Base-by-base conservation (phyloP, 2,797 vertebrate genomes). In the Myioborus miniatus region DNA sequence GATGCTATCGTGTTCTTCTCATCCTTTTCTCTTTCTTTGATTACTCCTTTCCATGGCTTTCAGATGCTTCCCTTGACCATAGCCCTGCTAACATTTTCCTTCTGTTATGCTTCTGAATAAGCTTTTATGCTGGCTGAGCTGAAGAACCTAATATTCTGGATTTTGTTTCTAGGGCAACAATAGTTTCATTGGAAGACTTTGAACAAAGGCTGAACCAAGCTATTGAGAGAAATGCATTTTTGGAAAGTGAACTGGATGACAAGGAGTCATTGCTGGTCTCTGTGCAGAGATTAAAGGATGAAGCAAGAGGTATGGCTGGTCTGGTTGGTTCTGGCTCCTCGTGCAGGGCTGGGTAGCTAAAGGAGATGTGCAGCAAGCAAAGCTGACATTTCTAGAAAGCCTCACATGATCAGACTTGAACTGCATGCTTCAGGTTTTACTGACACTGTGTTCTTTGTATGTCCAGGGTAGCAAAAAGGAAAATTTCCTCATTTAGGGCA, bases 121-220 rank as follows among this genome's bases (percentile, higher is more conserved):
- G 5, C 94, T 93, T 92, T 83, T 69, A 55, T 92, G 77, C 64
- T 76, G 56, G 44, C 62, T 71, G 53, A 87, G 72, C 76, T 71
- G 76, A 70, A 93, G 87, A 89, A 72, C 52, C 87, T 84, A 70
- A 95, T 95, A 94, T 89, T 97, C 56, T 95, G 94, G 74, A 53
- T 87, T 94, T 93, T 86, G 65, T 97, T 84, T 97, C 53, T 97
- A 99, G 99, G 97, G 99, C 99, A 60, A 99, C 99, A 55, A 99
- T 99, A 95, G 99, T 99, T 95, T 99, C 99, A 36, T 98, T 99
- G 87, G 99, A 99, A 97, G 99, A 99, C 97, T 99, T 99, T 97
- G 99, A 99, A 96, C 98, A 99, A 93, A 98, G 99, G 91, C 97
- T 99, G 91, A 99, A 99, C 98, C 99, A 99, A 97, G 99, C 99